A percentile compares a stretch with the other conserved stretches of the same genome.
phyloP scores from a whole-genome alignment of 2,797 vertebrate genomes.

The Chiloscyllium punctatum region DNA sequence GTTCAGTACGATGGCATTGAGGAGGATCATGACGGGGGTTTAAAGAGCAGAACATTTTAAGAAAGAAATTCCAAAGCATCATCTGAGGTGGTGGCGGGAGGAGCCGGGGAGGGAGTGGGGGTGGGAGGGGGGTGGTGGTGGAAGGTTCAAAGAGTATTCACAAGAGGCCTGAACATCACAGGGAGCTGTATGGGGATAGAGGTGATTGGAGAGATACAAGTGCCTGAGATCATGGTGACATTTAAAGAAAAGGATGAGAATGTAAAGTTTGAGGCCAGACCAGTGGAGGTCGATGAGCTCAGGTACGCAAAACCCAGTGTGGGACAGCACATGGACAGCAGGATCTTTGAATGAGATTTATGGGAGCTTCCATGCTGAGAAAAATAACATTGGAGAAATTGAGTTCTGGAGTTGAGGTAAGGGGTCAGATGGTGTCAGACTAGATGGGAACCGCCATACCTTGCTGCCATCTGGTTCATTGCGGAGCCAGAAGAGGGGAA shows the following conservation, averaged over 20 bases:
- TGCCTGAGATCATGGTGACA: background rate
- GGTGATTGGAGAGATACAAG: background rate
- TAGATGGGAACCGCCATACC: background rate
- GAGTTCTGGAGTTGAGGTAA: background rate
- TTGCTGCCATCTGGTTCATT: background rate
- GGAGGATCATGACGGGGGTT: background rate
- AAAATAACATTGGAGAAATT: background rate
- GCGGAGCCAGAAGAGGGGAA: background rate
- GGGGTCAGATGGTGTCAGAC: background rate
- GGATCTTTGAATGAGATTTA: background rate
- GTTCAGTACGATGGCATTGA: background rate
- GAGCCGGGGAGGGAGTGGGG: no score
- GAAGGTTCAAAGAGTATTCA: background rate
- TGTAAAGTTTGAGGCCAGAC: background rate
- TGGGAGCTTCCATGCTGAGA: background rate
- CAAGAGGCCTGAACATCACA: background rate
- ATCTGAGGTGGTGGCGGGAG: no score
- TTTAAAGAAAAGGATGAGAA: background rate
- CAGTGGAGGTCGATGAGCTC: background rate
- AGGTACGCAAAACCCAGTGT: background rate
- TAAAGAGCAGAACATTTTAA: no score
- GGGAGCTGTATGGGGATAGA: background rate
- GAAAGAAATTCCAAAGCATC: background rate
- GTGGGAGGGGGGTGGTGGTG: no score
- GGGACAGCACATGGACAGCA: background rate